These are phyloP conservation scores for Drosophila dunni DNA, from an alignment of 1,140 invertebrate genomes.

Conservation along the genomic window DNA sequence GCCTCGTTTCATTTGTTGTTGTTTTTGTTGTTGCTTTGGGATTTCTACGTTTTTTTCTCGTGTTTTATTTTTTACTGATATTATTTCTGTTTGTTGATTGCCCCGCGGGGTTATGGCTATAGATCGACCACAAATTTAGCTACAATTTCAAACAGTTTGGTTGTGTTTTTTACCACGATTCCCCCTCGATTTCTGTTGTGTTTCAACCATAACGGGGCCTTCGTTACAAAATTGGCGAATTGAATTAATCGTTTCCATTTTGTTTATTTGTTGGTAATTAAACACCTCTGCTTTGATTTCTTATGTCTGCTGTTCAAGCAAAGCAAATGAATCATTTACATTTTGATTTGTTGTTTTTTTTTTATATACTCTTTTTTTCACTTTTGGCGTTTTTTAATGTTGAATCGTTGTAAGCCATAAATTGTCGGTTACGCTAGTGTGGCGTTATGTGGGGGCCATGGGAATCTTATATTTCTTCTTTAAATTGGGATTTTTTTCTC, in stretches of 20 bases:
- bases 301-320: conserved; percentile 64
- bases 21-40: conserved; percentile 67
- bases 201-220: conserved; percentile 72
- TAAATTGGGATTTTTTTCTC: conserved; percentile 1
- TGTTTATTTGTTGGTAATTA: conserved; percentile 84
- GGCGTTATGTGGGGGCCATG: conserved; percentile 64
- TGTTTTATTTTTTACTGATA: conserved; percentile 44
- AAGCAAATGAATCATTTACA: conserved; percentile 80
- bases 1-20: conserved; percentile 24
- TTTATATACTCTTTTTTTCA: background rate
- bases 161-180: conserved; percentile 10
- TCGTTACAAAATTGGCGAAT: conserved; percentile 78
- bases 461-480: conserved; percentile 54
- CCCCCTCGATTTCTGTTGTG: conserved; percentile 32
- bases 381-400: conserved; percentile 64
- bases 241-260: conserved; percentile 82
- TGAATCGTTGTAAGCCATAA: conserved; percentile 81
- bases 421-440: conserved; percentile 66
- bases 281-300: conserved; percentile 82
- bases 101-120: conserved; percentile 46
- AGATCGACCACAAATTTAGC: conserved; percentile 72
- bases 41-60: conserved; percentile 63
- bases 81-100: conserved; percentile 45
- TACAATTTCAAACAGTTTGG: conserved; percentile 73
- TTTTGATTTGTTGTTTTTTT: conserved; percentile 29